Percentiles rank a stretch among this genome's conserved stretches.
These are phyloP conservation scores for Pristionchus arcanus DNA, from an alignment of 2,888 invertebrate species.

Conservation along the genomic window DNA sequence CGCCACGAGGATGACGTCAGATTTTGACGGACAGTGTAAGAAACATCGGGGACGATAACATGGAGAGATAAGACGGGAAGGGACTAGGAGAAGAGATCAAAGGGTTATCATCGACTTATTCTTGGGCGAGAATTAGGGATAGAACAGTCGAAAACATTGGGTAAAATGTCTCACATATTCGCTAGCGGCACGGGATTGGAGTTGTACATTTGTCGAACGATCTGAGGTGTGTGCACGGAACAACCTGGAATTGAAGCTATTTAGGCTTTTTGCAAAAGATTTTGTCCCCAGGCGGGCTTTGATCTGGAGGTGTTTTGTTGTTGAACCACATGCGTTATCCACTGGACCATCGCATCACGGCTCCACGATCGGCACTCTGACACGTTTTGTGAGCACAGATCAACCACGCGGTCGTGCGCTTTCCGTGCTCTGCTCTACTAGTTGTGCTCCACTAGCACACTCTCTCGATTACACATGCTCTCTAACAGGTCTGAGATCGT, in stretches of 20 bases:
- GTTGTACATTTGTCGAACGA: slow-evolving; percentile 53
- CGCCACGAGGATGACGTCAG: background rate
- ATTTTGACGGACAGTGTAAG: slow-evolving; percentile 4
- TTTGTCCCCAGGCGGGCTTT: slow-evolving; percentile 71
- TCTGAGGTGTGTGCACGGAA: slow-evolving; percentile 42
- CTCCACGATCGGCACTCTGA: background rate
- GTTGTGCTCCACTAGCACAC: background rate
- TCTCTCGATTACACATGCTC: background rate
- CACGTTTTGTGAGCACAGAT: slow-evolving; percentile 2
- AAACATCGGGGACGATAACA: background rate
- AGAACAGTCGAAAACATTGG: background rate
- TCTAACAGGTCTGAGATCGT: background rate
- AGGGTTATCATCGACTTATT: background rate
- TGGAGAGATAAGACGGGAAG: background rate
- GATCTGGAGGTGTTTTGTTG: slow-evolving; percentile 77
- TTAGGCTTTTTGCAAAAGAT: slow-evolving; percentile 9
- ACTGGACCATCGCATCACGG: slow-evolving; percentile 68
- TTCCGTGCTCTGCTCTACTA: background rate
- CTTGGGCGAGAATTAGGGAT: background rate
- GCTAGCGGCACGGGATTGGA: slow-evolving; percentile 20
- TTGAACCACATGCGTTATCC: slow-evolving; percentile 78
- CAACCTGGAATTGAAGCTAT: slow-evolving; percentile 20
- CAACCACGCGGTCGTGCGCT: background rate
- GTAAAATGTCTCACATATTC: slow-evolving; percentile 23
- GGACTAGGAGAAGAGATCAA: slow-evolving; percentile 19